phyloP scores from a whole-genome alignment of 1,140 invertebrate genomes.

The Ostrea edulis region DNA sequence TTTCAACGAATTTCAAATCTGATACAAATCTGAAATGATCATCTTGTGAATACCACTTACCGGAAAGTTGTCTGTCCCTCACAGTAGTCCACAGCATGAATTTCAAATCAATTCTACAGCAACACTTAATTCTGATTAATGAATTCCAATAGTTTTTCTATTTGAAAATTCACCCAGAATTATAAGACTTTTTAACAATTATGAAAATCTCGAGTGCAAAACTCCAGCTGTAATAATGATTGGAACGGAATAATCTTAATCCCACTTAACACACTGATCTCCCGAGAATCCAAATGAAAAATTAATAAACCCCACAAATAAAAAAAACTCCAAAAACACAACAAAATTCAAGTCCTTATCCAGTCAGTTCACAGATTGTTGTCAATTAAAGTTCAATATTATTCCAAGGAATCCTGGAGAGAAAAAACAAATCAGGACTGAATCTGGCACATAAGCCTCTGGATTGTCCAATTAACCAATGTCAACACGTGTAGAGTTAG shows the following conservation, averaged over 20 bases:
- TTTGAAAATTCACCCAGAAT: background rate
- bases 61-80: background rate
- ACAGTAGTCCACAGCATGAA: background rate
- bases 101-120: background rate
- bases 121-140: background rate
- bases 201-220: too few species aligned
- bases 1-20: background rate
- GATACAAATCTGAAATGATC: background rate
- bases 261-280: background rate
- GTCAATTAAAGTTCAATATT: slow-evolving; percentile 19
- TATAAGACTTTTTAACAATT: too few species aligned
- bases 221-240: too few species aligned
- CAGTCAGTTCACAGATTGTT: background rate
- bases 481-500: background rate
- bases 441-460: background rate
- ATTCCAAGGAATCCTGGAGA: background rate
- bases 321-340: slow-evolving; percentile 8
- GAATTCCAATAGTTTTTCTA: background rate
- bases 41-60: background rate
- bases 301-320: background rate
- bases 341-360: slow-evolving; percentile 2
- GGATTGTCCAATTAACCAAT: background rate
- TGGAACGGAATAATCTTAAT: too few species aligned
- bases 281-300: background rate
- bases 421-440: background rate